Evolutionary conservation across 2,797 vertebrate species (phyloP).

Genomic region (Sarcophilus harrisii): DNA sequence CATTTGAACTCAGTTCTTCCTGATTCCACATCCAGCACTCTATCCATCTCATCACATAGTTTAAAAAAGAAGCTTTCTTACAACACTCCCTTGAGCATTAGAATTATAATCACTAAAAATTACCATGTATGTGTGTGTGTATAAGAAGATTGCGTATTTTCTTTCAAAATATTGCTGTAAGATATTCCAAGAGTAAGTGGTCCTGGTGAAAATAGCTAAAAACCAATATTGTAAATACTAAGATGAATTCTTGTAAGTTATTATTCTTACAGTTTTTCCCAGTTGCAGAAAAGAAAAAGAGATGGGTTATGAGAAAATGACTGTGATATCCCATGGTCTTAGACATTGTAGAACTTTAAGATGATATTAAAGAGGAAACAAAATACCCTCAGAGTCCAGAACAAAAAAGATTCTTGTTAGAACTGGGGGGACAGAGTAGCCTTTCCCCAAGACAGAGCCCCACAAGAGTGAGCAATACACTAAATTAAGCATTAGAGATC

Average conservation of each 20-base stretch:
- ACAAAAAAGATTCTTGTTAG: not conserved
- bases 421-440: not conserved
- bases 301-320: not conserved
- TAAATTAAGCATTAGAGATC: not conserved
- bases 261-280: slow-evolving; percentile 24
- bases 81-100: not conserved
- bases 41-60: not conserved
- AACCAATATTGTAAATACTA: not conserved
- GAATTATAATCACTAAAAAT: not conserved
- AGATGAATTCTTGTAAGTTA: slow-evolving; percentile 17
- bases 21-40: not conserved
- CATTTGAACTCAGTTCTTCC: not conserved
- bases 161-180: not conserved
- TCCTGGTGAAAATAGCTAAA: not conserved
- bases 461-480: not conserved
- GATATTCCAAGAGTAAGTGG: not conserved
- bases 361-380: not conserved
- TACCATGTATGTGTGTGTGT: not conserved
- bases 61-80: not conserved
- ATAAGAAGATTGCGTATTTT: not conserved
- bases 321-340: not conserved
- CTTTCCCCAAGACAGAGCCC: not conserved
- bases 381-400: not conserved
- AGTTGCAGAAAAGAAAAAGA: not conserved
- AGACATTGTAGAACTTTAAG: not conserved